phyloP scores from a whole-genome alignment of 53 echinoderm and acorn worm species.

The Astropecten irregularis region DNA sequence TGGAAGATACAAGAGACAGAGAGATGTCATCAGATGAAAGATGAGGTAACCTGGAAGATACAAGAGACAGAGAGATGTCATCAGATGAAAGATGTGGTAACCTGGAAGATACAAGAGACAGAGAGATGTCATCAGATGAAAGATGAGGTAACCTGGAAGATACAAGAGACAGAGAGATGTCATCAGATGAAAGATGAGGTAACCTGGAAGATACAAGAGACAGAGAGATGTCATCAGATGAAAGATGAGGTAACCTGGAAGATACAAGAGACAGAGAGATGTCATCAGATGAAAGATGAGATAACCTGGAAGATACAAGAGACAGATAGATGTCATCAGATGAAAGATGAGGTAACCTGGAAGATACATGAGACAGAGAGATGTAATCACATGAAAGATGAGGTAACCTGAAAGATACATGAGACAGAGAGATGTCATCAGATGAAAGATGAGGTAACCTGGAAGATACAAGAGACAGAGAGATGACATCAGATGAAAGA shows the following conservation, averaged over 20 bases:
- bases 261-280: conserved; percentile 35
- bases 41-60: conserved; percentile 69
- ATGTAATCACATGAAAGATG: conserved; percentile 79
- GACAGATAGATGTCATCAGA: conserved; percentile 68
- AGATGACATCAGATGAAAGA: conserved; percentile 79
- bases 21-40: conserved; percentile 78
- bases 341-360: conserved; percentile 83
- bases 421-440: conserved; percentile 68
- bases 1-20: conserved; percentile 27
- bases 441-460: conserved; percentile 85
- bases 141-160: conserved; percentile 72
- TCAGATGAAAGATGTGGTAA: conserved; percentile 79
- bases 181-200: conserved; percentile 80
- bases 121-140: conserved; percentile 80
- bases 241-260: conserved; percentile 77
- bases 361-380: conserved; percentile 21
- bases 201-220: conserved; percentile 48
- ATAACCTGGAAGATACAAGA: conserved; percentile 54
- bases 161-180: conserved; percentile 54
- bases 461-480: conserved; percentile 1
- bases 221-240: conserved; percentile 77
- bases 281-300: conserved; percentile 83
- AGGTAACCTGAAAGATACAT: conserved; percentile 64
- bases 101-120: conserved; percentile 43
- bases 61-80: conserved; percentile 60